Percentiles rank a stretch among this genome's conserved stretches.
phyloP scores from a whole-genome alignment of 2,797 vertebrate species.

The Rhabdophis nuchalis region DNA sequence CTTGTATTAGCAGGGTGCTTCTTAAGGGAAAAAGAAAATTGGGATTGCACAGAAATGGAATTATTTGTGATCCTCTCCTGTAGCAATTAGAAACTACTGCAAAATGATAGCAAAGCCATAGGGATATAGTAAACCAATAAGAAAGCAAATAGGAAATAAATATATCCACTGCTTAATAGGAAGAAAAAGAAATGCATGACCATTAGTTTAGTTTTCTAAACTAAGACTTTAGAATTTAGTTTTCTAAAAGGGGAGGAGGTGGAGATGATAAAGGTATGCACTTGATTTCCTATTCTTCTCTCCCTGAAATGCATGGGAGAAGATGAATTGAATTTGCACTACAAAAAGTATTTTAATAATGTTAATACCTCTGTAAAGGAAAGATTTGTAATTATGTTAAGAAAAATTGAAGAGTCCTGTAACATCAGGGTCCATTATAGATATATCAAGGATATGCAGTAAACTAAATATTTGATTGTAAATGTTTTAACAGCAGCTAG shows the following conservation, averaged over 20 bases:
- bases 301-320: neutral
- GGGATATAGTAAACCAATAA: neutral
- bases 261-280: conserved; percentile 7
- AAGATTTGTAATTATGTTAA: neutral
- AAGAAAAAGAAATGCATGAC: neutral
- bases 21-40: conserved; percentile 3
- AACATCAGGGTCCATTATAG: neutral
- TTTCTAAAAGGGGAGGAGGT: neutral
- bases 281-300: neutral
- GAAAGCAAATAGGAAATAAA: conserved; percentile 14
- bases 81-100: conserved; percentile 21
- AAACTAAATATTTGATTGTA: no score
- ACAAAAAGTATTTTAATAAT: neutral
- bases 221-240: neutral
- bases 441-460: neutral
- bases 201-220: neutral
- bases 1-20: conserved; percentile 7
- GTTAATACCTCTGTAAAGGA: neutral
- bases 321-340: neutral
- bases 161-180: neutral
- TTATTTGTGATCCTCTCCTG: conserved; percentile 20
- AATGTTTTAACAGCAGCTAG: no score
- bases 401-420: neutral
- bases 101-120: conserved; percentile 10
- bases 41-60: conserved; percentile 2